Evolutionary conservation across 2,113 vertebrate genomes (phyloP).

Genomic region (Cettia cetti): DNA sequence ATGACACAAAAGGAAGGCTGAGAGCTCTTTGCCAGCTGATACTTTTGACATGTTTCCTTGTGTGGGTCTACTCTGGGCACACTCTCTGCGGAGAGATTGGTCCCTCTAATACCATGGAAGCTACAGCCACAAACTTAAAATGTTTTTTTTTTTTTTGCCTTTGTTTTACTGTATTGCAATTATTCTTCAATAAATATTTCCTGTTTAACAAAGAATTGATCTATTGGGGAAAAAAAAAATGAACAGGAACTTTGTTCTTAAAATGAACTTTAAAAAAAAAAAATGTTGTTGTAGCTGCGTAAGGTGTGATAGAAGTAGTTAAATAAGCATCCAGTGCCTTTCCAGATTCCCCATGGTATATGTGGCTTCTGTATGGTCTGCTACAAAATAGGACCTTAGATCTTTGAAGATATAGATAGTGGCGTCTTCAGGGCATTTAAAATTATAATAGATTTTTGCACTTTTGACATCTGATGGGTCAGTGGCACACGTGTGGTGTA

Average conservation of each 20-base stretch:
- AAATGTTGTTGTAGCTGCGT: not conserved
- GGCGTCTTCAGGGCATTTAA: not conserved
- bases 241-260: not conserved
- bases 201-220: not conserved
- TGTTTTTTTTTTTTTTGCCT: not conserved
- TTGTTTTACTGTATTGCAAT: not conserved
- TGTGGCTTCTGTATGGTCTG: not conserved
- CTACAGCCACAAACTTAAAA: not conserved
- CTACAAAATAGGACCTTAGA: not conserved
- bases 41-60: not conserved
- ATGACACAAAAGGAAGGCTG: not conserved
- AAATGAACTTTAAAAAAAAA: not conserved
- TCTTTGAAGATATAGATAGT: not conserved
- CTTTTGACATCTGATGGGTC: not conserved
- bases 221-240: not conserved
- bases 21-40: not conserved
- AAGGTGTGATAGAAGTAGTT: not conserved
- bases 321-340: not conserved
- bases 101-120: not conserved
- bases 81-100: not conserved
- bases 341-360: rapidly evolving
- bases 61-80: not conserved
- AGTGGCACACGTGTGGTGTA: rapidly evolving
- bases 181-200: not conserved
- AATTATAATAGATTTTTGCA: not conserved